A percentile compares a stretch with the other conserved stretches of the same genome.
phyloP scores from a whole-genome alignment of 2,113 vertebrate genomes.

The Piliocolobus tephrosceles region DNA sequence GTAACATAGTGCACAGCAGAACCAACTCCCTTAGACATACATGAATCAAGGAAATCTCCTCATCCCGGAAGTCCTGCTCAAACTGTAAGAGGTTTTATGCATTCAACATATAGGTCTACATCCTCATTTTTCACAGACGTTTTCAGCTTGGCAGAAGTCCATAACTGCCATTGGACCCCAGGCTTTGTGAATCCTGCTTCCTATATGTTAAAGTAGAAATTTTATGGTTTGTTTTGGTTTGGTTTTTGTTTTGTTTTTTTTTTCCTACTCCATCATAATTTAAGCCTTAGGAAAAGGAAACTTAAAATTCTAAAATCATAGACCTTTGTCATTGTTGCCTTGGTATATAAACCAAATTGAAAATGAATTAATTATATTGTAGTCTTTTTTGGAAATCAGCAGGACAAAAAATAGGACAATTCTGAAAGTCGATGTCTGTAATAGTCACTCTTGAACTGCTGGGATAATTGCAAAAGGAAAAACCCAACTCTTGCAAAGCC shows the following conservation, averaged over 20 bases:
- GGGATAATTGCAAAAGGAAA: neutral
- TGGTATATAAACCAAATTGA: neutral
- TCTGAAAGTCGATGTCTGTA: neutral
- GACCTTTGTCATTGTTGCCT: neutral
- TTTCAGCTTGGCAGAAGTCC: neutral
- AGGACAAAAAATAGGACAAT: neutral
- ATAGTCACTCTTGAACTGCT: neutral
- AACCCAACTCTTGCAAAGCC: neutral
- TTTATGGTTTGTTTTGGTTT: neutral
- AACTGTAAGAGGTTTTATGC: neutral
- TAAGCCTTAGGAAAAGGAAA: neutral
- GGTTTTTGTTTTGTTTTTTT: neutral
- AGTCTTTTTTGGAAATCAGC: constrained; percentile 21
- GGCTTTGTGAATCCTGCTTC: neutral
- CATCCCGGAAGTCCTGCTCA: neutral
- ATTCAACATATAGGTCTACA: neutral
- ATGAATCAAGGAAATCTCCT: neutral
- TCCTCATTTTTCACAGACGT: neutral
- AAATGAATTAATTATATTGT: neutral
- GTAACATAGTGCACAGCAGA: neutral
- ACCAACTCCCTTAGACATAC: neutral
- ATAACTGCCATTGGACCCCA: neutral
- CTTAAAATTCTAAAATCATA: neutral
- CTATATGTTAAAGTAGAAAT: neutral
- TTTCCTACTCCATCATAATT: neutral